Evolutionary conservation across 1,140 invertebrate genomes (phyloP).

Genomic region (Leptopilina boulardi): DNA sequence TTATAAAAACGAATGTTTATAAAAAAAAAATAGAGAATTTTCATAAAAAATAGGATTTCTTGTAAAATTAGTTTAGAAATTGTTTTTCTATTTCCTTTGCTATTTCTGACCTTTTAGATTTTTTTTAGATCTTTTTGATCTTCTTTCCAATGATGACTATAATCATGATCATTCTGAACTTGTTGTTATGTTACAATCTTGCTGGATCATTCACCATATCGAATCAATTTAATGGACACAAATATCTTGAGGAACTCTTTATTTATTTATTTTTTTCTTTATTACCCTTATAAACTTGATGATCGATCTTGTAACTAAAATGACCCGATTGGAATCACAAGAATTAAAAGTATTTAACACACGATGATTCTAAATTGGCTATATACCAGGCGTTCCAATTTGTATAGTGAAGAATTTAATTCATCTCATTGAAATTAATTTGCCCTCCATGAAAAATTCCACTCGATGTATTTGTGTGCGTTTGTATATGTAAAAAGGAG

Average conservation of each 20-base stretch:
- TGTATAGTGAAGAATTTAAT: neutral
- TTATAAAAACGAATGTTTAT: neutral
- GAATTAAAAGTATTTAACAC: conserved; percentile 58
- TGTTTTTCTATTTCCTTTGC: too few relatives aligned
- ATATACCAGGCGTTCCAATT: neutral
- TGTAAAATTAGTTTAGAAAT: too few relatives aligned
- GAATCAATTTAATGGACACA: neutral
- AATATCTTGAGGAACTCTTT: neutral
- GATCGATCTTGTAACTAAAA: conserved; percentile 56
- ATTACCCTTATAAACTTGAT: conserved; percentile 42
- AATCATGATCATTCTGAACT: neutral
- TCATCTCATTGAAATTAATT: neutral
- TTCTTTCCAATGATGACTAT: too few relatives aligned
- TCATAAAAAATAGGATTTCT: too few relatives aligned
- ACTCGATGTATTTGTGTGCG: neutral
- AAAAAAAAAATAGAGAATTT: neutral
- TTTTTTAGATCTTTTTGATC: too few relatives aligned
- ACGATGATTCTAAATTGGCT: conserved; percentile 47
- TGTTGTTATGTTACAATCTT: neutral
- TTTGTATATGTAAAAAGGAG: too few relatives aligned
- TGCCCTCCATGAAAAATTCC: neutral
- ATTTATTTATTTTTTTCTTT: conserved; percentile 18
- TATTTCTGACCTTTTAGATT: too few relatives aligned
- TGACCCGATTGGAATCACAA: conserved; percentile 48
- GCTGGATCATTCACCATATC: neutral